Conservation (phyloP, 1,140 invertebrate genomes). For the Heliconius nattereri region DNA sequence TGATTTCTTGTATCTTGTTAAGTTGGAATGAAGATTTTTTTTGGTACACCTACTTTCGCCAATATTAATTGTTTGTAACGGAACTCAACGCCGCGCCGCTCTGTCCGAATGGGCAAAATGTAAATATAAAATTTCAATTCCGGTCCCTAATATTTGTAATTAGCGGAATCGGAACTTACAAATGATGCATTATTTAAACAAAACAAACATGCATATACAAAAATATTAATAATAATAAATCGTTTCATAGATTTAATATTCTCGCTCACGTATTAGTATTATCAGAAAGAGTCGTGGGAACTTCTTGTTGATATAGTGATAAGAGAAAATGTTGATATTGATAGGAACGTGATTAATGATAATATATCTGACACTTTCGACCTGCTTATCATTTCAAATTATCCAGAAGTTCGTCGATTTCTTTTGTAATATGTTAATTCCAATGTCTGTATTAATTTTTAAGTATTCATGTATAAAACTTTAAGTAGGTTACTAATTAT, state of each 20-base stretch:
- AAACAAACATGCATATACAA: background rate
- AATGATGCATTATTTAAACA: background rate
- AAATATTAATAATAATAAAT: slow-evolving; percentile 34
- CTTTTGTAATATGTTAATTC: background rate
- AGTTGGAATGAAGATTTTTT: no score
- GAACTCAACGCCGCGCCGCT: no score
- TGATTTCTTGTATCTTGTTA: no score
- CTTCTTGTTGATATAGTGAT: slow-evolving; percentile 39
- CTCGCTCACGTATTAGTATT: slow-evolving; percentile 38
- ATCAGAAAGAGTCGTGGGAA: slow-evolving; percentile 45
- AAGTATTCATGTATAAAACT: background rate
- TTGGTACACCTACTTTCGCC: no score
- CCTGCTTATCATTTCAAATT: slow-evolving; percentile 18
- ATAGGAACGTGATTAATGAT: slow-evolving; percentile 40
- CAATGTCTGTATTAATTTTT: no score
- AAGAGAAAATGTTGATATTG: slow-evolving; percentile 28
- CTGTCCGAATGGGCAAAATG: no score
- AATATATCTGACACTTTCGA: slow-evolving; percentile 34
- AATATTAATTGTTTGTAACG: no score
- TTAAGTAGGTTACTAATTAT: background rate
- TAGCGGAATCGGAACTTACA: no score
- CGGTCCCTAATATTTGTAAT: no score
- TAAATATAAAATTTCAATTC: no score
- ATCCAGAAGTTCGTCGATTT: slow-evolving; percentile 10
- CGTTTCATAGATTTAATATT: slow-evolving; percentile 34